Conservation (phyloP, 2,888 invertebrate species). For the Tortricodes alternella region DNA sequence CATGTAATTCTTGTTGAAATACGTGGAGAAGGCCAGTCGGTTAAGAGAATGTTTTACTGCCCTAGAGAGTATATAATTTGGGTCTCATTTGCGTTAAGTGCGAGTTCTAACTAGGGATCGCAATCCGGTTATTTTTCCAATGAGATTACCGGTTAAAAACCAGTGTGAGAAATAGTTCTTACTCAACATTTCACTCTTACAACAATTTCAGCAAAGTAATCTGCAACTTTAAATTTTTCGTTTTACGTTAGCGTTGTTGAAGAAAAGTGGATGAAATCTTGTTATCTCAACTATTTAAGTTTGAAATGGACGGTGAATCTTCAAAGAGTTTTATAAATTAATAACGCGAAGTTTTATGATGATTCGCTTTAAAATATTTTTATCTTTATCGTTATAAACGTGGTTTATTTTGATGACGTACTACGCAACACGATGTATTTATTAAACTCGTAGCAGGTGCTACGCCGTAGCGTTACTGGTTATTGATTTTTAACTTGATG, state of each 20-base stretch:
- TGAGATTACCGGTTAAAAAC: no score
- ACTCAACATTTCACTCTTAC: neutral
- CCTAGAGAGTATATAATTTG: neutral
- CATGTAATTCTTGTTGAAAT: no score
- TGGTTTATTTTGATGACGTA: no score
- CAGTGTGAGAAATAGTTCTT: no score
- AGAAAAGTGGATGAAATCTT: neutral
- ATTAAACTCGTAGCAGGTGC: no score
- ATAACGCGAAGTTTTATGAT: neutral
- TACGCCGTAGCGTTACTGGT: no score
- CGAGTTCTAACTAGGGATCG: no score
- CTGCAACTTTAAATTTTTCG: constrained; percentile 8
- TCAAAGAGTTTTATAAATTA: constrained; percentile 2
- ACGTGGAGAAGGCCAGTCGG: no score
- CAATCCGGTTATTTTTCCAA: no score
- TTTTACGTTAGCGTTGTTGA: constrained; percentile 1
- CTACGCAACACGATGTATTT: no score
- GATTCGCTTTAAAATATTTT: neutral
- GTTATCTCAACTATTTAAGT: constrained; percentile 13
- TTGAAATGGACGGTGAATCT: neutral
- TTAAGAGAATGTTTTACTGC: neutral
- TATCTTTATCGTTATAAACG: no score
- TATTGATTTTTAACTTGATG: no score
- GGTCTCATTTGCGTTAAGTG: neutral
- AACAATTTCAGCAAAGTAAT: constrained; percentile 16